Conservation (phyloP, 23 tunicate genomes). For the Oikopleura dioica region DNA sequence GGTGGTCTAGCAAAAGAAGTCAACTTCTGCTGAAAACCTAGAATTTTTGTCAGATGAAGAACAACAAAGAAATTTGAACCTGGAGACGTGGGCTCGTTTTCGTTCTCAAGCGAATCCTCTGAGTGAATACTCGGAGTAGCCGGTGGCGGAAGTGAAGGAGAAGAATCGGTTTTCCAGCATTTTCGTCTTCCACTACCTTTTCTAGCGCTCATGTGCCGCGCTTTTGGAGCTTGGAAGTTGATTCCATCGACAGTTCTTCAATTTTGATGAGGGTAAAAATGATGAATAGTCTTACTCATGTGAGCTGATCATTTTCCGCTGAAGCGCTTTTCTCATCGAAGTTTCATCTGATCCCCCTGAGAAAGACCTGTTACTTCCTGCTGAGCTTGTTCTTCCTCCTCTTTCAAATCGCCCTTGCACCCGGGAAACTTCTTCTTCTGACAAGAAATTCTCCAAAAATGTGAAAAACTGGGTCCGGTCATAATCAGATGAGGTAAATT, state of each 20-base stretch:
- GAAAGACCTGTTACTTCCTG: no score
- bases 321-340: slow-evolving; percentile 3
- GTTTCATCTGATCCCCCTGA: neutral
- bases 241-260: neutral
- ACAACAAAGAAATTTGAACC: no score
- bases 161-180: neutral
- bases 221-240: neutral
- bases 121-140: neutral
- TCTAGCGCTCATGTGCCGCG: neutral
- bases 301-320: neutral
- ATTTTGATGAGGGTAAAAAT: no score
- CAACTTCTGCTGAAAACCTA: neutral
- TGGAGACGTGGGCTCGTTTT: no score
- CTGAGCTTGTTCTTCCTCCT: neutral
- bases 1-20: no score
- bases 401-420: no score
- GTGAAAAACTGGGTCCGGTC: no score
- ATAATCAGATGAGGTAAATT: no score
- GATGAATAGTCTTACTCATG: no score
- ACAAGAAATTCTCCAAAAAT: no score
- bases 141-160: neutral
- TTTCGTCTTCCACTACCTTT: neutral
- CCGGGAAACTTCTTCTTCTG: no score
- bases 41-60: no score
- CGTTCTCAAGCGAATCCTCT: neutral